Percentiles rank a stretch among this genome's conserved stretches.
Conservation (phyloP, 2,797 vertebrate genomes). For the Rhodeus uyekii region DNA sequence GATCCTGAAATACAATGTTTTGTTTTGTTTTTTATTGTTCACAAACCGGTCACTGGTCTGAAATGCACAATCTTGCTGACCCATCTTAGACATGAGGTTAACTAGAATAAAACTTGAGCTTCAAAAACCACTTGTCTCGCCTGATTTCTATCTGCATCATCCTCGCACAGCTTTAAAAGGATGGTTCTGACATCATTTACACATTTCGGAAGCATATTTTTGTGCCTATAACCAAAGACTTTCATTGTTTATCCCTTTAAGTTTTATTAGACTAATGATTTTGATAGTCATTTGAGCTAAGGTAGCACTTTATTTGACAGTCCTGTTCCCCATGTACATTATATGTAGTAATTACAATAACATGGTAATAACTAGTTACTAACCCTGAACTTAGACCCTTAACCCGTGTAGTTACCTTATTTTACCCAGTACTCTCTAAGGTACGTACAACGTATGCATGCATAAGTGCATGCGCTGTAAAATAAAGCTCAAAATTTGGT, state of each 20-base stretch:
- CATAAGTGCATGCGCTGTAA: no score
- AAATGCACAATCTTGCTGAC: constrained; percentile 82
- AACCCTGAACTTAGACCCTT: no score
- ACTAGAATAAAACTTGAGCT: constrained; percentile 66
- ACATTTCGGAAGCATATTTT: neutral
- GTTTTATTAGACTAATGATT: neutral
- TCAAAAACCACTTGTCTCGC: constrained; percentile 51
- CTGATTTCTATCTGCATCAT: constrained; percentile 38
- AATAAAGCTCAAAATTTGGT: neutral
- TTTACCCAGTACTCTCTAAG: no score
- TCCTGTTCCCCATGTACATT: no score
- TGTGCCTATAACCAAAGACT: neutral
- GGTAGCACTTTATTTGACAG: no score
- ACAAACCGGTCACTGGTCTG: constrained; percentile 78
- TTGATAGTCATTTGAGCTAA: neutral
- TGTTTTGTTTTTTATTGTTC: constrained; percentile 72
- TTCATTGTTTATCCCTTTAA: neutral
- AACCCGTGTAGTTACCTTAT: no score
- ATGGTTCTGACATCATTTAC: neutral
- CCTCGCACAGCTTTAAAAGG: neutral
- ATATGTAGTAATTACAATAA: no score
- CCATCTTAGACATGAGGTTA: constrained; percentile 78
- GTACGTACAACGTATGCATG: no score
- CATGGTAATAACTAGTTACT: no score
- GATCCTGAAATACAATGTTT: constrained; percentile 55